Evolutionary conservation across 2,113 vertebrate species (phyloP), one percentile per base, ranked within the genome.

Genomic region (Muscicapa adusta): DNA sequence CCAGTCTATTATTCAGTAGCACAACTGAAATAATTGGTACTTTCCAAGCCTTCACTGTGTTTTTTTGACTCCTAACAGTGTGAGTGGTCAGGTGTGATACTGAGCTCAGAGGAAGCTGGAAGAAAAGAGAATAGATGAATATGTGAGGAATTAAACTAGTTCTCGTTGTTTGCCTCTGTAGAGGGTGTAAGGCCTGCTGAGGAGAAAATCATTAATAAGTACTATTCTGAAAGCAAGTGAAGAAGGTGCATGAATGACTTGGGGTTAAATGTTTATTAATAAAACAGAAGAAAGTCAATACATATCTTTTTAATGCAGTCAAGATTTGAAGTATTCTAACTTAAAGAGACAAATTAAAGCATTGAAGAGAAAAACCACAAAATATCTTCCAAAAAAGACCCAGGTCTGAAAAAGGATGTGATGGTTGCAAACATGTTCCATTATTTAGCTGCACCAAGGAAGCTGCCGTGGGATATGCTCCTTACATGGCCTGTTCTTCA

Each of bases 11-110:
- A 93, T 66, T 90, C 91, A 88, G 78, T 40, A 73, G 43, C 91
- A 94, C 82, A 83, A 62, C 92, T 83, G 0, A 90, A 95, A 88
- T 95, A 95, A 95, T 93, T 93, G 79, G 51, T 77, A 43, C 60
- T 79, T 47, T 42, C 57, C 73, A 60, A 89, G 73, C 25, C 74
- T 68, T 82, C 3, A 3, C 58, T 76, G 31, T 20, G 63, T 45
- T 94, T 96, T 93, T 86, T 58, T 75, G 40, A 82, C 61, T 96
- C 72, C 71, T 83, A 76, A 26, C 45, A 62, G 54, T 33, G 33
- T 42, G 63, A 94, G 43, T 83, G 95, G 85, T 94, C 94, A 88
- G 91, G 85, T 91, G 67, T 50, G 63, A 77, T 28, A 54, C 79
- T 62, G 78, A 93, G 66, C 75, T 76, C 79, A 80, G 71, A 66